Percentiles rank a stretch among this genome's conserved stretches.
Evolutionary conservation across 2,797 vertebrate species (phyloP).

Genomic region (Enteromius fasciolatus): DNA sequence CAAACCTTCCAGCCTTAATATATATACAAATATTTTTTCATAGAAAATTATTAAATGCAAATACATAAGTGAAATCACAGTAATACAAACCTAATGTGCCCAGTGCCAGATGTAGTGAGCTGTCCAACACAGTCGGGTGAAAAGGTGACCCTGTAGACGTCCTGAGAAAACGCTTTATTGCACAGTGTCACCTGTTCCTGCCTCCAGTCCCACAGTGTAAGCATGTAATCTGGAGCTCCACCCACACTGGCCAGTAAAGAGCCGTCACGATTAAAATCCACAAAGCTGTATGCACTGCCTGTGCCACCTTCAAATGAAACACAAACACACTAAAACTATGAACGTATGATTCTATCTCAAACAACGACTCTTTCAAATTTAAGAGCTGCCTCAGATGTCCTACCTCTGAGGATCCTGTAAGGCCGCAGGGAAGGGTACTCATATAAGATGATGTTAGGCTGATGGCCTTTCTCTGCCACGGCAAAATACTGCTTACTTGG

Average conservation of each 20-base stretch:
- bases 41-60: background rate
- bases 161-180: conserved; percentile 89
- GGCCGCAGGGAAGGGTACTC: conserved; percentile 84
- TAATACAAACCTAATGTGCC: conserved; percentile 89
- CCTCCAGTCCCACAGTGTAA: conserved; percentile 94
- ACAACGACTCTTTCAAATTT: background rate
- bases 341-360: background rate
- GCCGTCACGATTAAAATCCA: conserved; percentile 85
- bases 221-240: conserved; percentile 83
- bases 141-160: conserved; percentile 89
- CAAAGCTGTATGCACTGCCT: conserved; percentile 78
- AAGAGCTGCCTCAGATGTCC: background rate
- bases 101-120: conserved; percentile 86
- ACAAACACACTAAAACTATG: background rate
- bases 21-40: background rate
- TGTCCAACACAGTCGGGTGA: conserved; percentile 85
- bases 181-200: conserved; percentile 84
- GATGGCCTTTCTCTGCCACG: conserved; percentile 89
- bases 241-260: conserved; percentile 87
- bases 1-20: background rate
- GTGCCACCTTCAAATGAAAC: conserved; percentile 81
- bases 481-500: conserved; percentile 82
- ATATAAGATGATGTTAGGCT: conserved; percentile 87
- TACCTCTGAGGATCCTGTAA: conserved; percentile 85
- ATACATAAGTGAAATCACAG: background rate